phyloP scores from a whole-genome alignment of 2,888 invertebrate genomes.

The Scaptomyza parva region DNA sequence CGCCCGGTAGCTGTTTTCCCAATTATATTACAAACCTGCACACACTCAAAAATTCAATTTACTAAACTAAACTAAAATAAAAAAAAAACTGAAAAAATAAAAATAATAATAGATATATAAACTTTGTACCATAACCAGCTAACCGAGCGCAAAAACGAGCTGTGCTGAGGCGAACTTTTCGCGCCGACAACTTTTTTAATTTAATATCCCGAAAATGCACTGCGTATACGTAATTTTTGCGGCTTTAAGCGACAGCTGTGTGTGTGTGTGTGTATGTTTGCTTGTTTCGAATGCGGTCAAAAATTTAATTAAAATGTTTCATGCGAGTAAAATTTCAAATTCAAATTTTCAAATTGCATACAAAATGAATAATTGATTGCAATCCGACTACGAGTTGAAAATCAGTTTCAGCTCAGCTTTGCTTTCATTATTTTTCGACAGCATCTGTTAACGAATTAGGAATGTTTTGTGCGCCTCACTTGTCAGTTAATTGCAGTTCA shows the following conservation, averaged over 20 bases:
- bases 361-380: constrained; percentile 74
- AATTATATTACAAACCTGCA: constrained; percentile 39
- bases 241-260: constrained; percentile 56
- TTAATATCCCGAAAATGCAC: constrained; percentile 57
- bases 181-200: constrained; percentile 68
- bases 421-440: constrained; percentile 44
- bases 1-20: constrained; percentile 25
- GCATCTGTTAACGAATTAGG: constrained; percentile 35
- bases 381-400: constrained; percentile 44
- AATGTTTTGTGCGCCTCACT: constrained; percentile 16
- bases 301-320: constrained; percentile 77
- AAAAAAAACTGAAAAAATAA: background rate
- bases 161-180: constrained; percentile 48
- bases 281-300: constrained; percentile 43
- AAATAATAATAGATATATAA: constrained; percentile 11
- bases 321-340: constrained; percentile 57
- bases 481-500: constrained; percentile 26
- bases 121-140: constrained; percentile 30
- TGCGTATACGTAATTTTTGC: constrained; percentile 77
- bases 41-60: constrained; percentile 48
- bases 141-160: constrained; percentile 51
- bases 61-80: constrained; percentile 5
- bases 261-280: constrained; percentile 8
- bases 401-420: constrained; percentile 40
- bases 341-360: constrained; percentile 60